Evolutionary conservation across 2,113 vertebrate species (phyloP).

Genomic region (Burhinus bistriatus): DNA sequence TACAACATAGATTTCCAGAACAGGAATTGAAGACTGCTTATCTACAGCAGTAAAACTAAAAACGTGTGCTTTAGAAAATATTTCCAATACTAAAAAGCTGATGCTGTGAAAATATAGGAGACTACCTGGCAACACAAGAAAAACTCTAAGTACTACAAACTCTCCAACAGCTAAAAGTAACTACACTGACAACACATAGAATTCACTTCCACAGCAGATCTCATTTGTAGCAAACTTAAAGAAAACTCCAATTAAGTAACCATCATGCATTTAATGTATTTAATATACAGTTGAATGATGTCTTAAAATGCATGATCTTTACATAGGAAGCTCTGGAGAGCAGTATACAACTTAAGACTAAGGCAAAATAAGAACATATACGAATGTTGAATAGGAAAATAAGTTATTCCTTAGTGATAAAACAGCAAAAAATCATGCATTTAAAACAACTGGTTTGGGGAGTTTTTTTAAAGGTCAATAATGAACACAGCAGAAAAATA

Average conservation of each 20-base stretch:
- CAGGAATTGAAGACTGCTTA: neutral
- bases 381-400: neutral
- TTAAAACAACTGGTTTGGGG: neutral
- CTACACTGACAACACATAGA: neutral
- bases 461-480: neutral
- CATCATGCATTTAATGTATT: neutral
- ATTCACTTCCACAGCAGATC: neutral
- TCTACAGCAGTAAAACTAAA: neutral
- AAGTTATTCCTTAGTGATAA: neutral
- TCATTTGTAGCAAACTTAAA: neutral
- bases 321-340: neutral
- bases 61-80: neutral
- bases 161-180: neutral
- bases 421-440: neutral
- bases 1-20: neutral
- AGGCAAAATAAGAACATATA: neutral
- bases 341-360: neutral
- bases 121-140: neutral
- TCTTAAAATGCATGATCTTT: neutral
- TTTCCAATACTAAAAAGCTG: neutral
- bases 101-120: neutral
- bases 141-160: neutral
- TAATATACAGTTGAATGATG: neutral
- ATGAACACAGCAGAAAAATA: neutral
- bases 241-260: neutral